A percentile compares a stretch with the other conserved stretches of the same genome.
Evolutionary conservation across 2,797 vertebrate genomes (phyloP).

Genomic region (Eulemur rubriventer): DNA sequence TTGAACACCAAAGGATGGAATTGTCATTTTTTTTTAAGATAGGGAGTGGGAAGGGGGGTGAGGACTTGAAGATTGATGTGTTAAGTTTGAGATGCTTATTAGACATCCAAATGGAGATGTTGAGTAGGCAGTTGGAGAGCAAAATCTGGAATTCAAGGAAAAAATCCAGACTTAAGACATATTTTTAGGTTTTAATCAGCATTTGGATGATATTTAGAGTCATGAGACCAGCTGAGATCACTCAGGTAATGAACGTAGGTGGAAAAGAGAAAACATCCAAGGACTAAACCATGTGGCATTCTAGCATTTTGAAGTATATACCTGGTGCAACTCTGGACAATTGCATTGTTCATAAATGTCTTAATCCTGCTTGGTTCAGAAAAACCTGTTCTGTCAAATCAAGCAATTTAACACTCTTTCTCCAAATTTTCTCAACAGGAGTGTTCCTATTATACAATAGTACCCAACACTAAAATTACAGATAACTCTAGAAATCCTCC

Average conservation of each 20-base stretch:
- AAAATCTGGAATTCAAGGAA: constrained; percentile 39
- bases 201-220: constrained; percentile 27
- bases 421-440: neutral
- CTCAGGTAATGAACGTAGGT: constrained; percentile 33
- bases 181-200: constrained; percentile 58
- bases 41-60: neutral
- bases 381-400: neutral
- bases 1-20: neutral
- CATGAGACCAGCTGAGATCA: constrained; percentile 37
- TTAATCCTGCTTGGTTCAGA: constrained; percentile 11
- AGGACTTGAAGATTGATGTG: constrained; percentile 54
- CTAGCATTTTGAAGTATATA: neutral
- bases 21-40: neutral
- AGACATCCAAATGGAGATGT: constrained; percentile 43
- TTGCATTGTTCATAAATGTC: neutral
- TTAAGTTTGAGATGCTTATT: constrained; percentile 21
- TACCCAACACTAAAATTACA: neutral
- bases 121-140: constrained; percentile 50
- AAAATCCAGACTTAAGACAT: constrained; percentile 49
- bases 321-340: neutral
- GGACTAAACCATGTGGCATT: neutral
- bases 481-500: neutral
- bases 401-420: constrained; percentile 9
- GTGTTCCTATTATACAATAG: neutral
- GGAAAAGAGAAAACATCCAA: neutral